Base-by-base conservation (phyloP, 2,113 vertebrate genomes). In the Protomyctophum bolini region DNA sequence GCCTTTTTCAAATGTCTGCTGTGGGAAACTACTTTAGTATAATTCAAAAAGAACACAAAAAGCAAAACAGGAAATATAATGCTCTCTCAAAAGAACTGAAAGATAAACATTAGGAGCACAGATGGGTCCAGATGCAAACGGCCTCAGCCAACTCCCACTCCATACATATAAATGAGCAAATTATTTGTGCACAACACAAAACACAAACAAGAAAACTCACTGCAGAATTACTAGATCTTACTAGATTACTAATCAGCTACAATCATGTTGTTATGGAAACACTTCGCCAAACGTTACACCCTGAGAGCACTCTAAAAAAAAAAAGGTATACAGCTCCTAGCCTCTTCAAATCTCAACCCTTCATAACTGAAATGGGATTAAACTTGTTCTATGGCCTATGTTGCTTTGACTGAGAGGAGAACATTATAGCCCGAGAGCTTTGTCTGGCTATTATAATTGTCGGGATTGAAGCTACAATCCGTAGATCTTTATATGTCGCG, bases 341-440 rank as follows among this genome's bases (percentile, higher is more conserved):
- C 58, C 49, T 56, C n/a, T 58, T 41, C 33, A 41, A 47, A 84
- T 73, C 64, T 68, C 60, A 63, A 86, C 66, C 65, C 58, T 54
- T 11, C 5, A 11, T 54, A 54, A 54, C 33, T 2, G 33, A 21
- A 21, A 21, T 21, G 21, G 21, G 21, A 21, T 21, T 21, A 21
- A 21, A 21, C 21, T 21, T 21, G 21, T 21, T 21, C 21, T 21
- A 21, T 21, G 21, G 21, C 21, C 21, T 21, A 21, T 21, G 21
- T 21, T 21, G 21, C 21, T 21, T 21, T 21, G 21, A 21, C 21
- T 21, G 21, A 21, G 21, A 21, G 21, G 21, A 21, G 21, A 21
- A 21, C 33, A 4, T 41, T 41, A 3, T 41, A 41, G 33, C 33
- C 52, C 11, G 52, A 54, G 52, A 54, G 52, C 12, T 67, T 33